These are phyloP conservation scores for Parnassius glacialis DNA, from an alignment of 2,888 invertebrate genomes.

Conservation along the genomic window DNA sequence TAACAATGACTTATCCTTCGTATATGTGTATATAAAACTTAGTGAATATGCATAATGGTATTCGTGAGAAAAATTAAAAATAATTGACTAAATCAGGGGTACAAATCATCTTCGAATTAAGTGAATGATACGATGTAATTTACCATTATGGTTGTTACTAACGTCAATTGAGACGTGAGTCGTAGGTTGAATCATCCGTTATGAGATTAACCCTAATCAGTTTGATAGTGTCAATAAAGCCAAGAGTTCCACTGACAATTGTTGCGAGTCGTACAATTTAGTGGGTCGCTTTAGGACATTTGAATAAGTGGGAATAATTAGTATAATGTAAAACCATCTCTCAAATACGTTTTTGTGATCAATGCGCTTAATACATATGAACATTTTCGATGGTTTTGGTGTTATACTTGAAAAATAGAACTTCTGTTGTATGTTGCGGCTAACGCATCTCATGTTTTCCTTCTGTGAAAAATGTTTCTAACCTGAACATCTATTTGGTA, in stretches of 20 bases:
- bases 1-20: too few relatives aligned
- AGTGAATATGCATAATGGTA: too few relatives aligned
- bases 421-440: too few relatives aligned
- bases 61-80: too few relatives aligned
- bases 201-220: slow-evolving; percentile 1
- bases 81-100: background rate
- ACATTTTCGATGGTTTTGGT: too few relatives aligned
- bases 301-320: background rate
- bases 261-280: background rate
- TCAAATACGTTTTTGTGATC: too few relatives aligned
- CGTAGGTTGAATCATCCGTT: slow-evolving; percentile 1
- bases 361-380: too few relatives aligned
- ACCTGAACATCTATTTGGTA: too few relatives aligned
- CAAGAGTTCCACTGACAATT: background rate
- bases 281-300: background rate
- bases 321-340: background rate
- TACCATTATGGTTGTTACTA: background rate
- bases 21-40: too few relatives aligned
- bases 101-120: background rate
- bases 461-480: too few relatives aligned
- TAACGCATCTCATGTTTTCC: too few relatives aligned
- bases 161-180: slow-evolving; percentile 5
- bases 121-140: background rate
- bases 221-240: slow-evolving; percentile 7
- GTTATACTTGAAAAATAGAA: too few relatives aligned